A percentile compares a stretch with the other conserved stretches of the same genome.
These are phyloP conservation scores for Hoplostethus atlanticus DNA, from an alignment of 2,797 vertebrate species.

Conservation along the genomic window DNA sequence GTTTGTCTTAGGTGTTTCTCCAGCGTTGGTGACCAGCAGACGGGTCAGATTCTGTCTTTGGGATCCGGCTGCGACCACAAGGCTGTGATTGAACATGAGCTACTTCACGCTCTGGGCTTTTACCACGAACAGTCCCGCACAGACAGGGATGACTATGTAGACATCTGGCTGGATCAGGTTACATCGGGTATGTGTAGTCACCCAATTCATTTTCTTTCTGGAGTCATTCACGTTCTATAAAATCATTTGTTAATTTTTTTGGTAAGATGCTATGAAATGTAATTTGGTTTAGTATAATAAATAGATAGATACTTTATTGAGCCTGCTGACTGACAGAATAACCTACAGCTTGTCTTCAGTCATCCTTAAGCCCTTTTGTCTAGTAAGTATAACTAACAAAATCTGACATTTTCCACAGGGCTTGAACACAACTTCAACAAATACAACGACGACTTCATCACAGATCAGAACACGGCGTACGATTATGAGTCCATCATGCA, in stretches of 20 bases:
- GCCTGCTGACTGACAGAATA: neutral
- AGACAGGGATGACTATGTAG: slow-evolving; percentile 92
- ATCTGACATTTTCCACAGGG: slow-evolving; percentile 71
- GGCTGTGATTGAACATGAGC: slow-evolving; percentile 91
- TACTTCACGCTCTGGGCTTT: slow-evolving; percentile 91
- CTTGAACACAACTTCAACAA: slow-evolving; percentile 89
- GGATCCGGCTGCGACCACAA: slow-evolving; percentile 88
- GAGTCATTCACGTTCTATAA: neutral
- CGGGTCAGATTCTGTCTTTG: slow-evolving; percentile 90
- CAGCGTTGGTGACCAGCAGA: slow-evolving; percentile 86
- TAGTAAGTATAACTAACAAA: neutral
- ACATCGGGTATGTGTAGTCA: slow-evolving; percentile 74
- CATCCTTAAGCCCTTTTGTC: neutral
- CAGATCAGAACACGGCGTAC: slow-evolving; percentile 93
- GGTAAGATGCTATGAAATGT: slow-evolving; percentile 17
- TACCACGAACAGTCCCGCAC: slow-evolving; percentile 92
- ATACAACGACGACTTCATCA: slow-evolving; percentile 87
- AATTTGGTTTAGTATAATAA: neutral
- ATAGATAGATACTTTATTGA: too few species aligned
- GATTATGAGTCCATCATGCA: slow-evolving; percentile 97
- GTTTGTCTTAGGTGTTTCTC: slow-evolving; percentile 88
- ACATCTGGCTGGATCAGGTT: slow-evolving; percentile 91
- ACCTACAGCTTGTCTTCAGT: neutral
- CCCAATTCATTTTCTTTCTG: neutral
- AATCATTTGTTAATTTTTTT: neutral